Evolutionary conservation across 2,888 invertebrate species (phyloP).

Genomic region (Halictus ligatus): DNA sequence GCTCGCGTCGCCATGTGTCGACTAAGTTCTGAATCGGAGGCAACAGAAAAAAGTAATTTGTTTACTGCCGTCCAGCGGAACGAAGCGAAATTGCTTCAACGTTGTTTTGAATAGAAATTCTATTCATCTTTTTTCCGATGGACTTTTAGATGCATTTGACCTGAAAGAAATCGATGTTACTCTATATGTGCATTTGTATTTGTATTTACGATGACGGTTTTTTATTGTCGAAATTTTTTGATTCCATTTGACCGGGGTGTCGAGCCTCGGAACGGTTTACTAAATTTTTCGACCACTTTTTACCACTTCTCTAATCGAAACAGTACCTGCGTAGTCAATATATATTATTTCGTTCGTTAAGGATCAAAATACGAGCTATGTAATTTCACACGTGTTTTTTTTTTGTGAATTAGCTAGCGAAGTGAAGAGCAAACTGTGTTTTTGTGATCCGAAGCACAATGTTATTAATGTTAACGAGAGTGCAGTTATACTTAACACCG

Average conservation of each 20-base stretch:
- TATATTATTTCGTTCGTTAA: conserved; percentile 39
- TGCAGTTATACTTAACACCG: conserved; percentile 42
- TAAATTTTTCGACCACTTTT: conserved; percentile 34
- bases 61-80: conserved; percentile 59
- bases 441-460: conserved; percentile 39
- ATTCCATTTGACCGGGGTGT: conserved; percentile 7
- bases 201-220: conserved; percentile 5
- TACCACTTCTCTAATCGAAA: conserved; percentile 40
- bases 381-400: conserved; percentile 37
- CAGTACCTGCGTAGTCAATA: conserved; percentile 64
- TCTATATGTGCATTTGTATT: not conserved
- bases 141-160: conserved; percentile 4
- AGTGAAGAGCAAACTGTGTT: conserved; percentile 6
- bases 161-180: conserved; percentile 12
- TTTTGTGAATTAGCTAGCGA: conserved; percentile 15
- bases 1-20: conserved; percentile 28
- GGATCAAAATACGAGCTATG: conserved; percentile 33
- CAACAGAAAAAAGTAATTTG: conserved; percentile 33
- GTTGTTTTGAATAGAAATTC: conserved; percentile 5
- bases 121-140: conserved; percentile 16
- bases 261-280: conserved; percentile 1
- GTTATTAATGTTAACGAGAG: conserved; percentile 19
- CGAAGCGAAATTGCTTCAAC: conserved; percentile 23
- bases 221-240: conserved; percentile 16
- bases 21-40: conserved; percentile 19